Percentiles rank a stretch among this genome's conserved stretches.
Evolutionary conservation across 2,797 vertebrate species (phyloP).

Genomic region (Amblyopsis hoosieri): DNA sequence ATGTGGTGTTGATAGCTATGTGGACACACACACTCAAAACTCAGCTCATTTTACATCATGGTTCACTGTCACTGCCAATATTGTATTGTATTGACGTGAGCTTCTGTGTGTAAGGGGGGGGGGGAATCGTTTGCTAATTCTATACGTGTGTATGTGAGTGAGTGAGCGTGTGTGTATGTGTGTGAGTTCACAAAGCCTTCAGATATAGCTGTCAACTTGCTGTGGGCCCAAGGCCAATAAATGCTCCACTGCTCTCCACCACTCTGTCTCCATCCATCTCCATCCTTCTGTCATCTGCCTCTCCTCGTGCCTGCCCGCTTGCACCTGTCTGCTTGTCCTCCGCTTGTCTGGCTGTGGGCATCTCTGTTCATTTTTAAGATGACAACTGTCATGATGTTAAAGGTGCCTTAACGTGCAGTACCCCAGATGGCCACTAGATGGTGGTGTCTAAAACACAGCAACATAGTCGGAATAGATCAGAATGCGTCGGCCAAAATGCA

Average conservation of each 20-base stretch:
- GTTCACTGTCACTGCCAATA: slow-evolving; percentile 11
- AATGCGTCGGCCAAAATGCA: no score
- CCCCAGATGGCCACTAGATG: no score
- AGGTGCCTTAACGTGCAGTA: no score
- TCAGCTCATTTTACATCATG: slow-evolving; percentile 8
- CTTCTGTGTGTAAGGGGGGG: slow-evolving; percentile 4
- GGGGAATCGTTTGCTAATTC: neutral
- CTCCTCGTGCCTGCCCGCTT: slow-evolving; percentile 31
- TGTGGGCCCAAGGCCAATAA: slow-evolving; percentile 68
- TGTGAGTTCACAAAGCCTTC: slow-evolving; percentile 67
- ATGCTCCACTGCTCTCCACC: slow-evolving; percentile 61
- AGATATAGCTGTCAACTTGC: slow-evolving; percentile 78
- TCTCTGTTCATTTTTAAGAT: slow-evolving; percentile 8
- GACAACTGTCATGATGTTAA: no score
- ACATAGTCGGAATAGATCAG: no score
- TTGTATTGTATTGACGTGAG: slow-evolving; percentile 18
- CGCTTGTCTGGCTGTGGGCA: slow-evolving; percentile 30
- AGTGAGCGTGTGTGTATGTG: slow-evolving; percentile 18
- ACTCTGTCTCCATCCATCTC: slow-evolving; percentile 65
- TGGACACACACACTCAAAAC: slow-evolving; percentile 16
- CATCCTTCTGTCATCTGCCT: slow-evolving; percentile 65
- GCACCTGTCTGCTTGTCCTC: slow-evolving; percentile 42
- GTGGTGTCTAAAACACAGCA: no score
- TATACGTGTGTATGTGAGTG: slow-evolving; percentile 17
- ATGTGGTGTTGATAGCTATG: slow-evolving; percentile 34